These are phyloP conservation scores for Lottia scabra DNA, from an alignment of 2,888 invertebrate genomes.

Conservation along the genomic window DNA sequence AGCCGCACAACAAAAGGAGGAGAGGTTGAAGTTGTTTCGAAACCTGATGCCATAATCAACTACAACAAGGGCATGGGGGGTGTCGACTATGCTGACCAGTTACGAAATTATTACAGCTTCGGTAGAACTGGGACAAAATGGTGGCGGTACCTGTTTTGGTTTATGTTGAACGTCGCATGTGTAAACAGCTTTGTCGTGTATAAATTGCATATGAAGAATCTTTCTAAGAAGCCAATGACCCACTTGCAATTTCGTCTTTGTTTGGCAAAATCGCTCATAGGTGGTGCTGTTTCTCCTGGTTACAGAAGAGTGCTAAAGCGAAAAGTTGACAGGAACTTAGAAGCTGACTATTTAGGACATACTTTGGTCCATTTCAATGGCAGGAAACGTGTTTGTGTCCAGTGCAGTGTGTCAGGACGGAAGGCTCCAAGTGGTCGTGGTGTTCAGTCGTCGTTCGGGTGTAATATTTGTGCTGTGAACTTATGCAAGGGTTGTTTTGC, in stretches of 20 bases:
- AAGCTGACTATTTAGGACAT: background rate
- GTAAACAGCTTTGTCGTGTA: no score
- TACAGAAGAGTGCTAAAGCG: background rate
- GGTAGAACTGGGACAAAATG: conserved; percentile 17
- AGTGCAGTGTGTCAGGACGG: no score
- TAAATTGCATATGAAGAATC: background rate
- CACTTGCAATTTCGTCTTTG: background rate
- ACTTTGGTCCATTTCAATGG: background rate
- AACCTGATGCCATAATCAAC: background rate
- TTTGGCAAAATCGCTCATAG: conserved; percentile 1
- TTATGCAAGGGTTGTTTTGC: background rate
- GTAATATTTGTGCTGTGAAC: background rate
- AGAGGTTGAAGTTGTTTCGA: background rate
- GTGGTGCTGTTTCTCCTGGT: background rate
- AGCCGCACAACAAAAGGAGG: background rate
- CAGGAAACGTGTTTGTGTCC: background rate
- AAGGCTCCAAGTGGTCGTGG: background rate
- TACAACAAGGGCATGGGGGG: conserved; percentile 26
- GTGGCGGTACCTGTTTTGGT: conserved; percentile 27
- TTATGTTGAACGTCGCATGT: conserved; percentile 10
- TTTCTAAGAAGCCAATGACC: background rate
- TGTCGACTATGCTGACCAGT: conserved; percentile 21
- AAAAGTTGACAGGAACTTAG: background rate
- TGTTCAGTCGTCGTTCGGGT: background rate
- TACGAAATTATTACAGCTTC: conserved; percentile 20